Conservation (phyloP, 2,888 invertebrate genomes). For the Drosophila vallismaia region DNA sequence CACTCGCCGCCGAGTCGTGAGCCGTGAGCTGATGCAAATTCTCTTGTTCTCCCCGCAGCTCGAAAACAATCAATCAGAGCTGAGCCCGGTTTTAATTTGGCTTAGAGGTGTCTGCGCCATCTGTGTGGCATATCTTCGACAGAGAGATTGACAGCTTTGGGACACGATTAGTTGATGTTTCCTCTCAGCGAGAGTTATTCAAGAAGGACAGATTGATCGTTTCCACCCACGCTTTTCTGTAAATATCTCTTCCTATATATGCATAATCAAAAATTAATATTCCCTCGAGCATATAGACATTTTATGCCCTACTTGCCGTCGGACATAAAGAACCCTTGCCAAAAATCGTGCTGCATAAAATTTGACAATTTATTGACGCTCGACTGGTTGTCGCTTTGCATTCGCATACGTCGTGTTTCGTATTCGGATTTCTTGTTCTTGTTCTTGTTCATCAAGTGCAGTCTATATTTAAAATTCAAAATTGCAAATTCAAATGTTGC, state of each 20-base stretch:
- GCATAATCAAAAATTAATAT: conserved; percentile 17
- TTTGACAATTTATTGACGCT: conserved; percentile 81
- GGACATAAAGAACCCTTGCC: conserved; percentile 44
- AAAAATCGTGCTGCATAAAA: conserved; percentile 68
- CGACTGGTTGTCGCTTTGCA: conserved; percentile 54
- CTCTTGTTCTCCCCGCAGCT: conserved; percentile 29
- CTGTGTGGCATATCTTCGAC: conserved; percentile 56
- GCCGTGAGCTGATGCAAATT: conserved; percentile 73
- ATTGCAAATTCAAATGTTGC: conserved; percentile 64
- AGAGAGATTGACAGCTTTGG: conserved; percentile 66
- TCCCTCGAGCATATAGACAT: conserved; percentile 16
- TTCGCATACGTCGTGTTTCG: conserved; percentile 32
- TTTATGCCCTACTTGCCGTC: conserved; percentile 41
- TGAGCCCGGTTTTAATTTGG: conserved; percentile 57
- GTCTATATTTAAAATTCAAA: conserved; percentile 55
- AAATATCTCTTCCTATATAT: conserved; percentile 10
- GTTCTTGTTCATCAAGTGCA: conserved; percentile 41
- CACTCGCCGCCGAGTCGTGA: conserved; percentile 55
- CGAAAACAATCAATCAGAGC: conserved; percentile 62
- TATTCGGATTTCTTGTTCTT: conserved; percentile 7
- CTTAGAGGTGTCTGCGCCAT: conserved; percentile 49
- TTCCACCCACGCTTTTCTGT: background rate
- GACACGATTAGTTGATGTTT: conserved; percentile 52
- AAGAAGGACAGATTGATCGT: background rate
- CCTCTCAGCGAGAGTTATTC: conserved; percentile 1